These are phyloP conservation scores for Sternotherus odoratus DNA, from an alignment of 2,797 vertebrate genomes.

Conservation along the genomic window DNA sequence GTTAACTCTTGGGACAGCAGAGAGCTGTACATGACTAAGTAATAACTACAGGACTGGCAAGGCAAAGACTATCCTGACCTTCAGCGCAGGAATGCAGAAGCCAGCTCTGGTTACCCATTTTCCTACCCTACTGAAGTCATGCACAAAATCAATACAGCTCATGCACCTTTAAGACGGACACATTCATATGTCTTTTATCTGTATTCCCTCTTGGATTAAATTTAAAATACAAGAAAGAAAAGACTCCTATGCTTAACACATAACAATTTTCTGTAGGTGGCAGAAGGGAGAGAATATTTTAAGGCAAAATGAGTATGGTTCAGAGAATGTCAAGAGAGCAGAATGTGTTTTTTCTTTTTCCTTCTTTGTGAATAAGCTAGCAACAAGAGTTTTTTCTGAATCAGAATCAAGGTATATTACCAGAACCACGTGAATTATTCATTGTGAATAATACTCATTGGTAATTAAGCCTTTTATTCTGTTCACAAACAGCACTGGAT, in stretches of 20 bases:
- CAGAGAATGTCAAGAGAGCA: background rate
- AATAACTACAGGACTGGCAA: background rate
- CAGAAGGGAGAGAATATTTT: background rate
- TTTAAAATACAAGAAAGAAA: background rate
- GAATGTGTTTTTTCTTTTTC: background rate
- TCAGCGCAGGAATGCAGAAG: accelerated
- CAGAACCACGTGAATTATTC: background rate
- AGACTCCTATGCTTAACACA: background rate
- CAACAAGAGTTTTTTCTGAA: background rate
- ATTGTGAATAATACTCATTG: background rate
- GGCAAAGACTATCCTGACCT: background rate
- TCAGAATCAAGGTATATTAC: background rate
- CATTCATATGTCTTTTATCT: background rate
- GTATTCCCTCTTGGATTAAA: background rate
- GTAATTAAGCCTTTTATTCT: background rate
- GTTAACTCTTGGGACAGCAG: background rate
- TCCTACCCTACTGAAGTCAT: accelerated
- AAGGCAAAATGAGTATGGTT: background rate
- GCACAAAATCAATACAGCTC: background rate
- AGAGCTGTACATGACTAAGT: background rate
- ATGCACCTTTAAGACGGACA: background rate
- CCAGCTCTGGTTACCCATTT: background rate
- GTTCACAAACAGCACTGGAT: background rate
- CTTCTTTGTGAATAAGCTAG: background rate
- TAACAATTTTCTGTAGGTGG: background rate